Evolutionary conservation across 2,113 vertebrate species (phyloP), one percentile per base, ranked within the genome.

Genomic region (Indicator maculatus): DNA sequence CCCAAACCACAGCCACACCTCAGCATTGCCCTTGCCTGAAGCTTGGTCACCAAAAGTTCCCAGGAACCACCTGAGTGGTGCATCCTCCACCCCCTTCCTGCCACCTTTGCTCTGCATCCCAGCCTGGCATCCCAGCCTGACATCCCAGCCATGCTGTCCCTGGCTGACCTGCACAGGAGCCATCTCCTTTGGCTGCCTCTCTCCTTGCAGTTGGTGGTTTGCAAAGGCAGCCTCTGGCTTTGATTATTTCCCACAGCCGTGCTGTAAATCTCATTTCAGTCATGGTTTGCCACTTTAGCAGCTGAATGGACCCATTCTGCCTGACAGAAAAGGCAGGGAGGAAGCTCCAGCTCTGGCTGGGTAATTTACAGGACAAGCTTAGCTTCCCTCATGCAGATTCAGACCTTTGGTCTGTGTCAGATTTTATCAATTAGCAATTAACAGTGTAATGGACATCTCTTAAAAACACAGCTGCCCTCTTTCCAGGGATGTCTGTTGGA

Each of bases 381-480:
- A 72, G 89, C 83, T 65, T 89, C 91, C 45, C 78, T 75, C 89
- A 33, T 26, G 61, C 83, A 84, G 45, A 91, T 67, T 77, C 64
- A 11, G 55, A 39, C 65, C 90, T 88, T 83, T 44, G 27, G 38
- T 79, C 84, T 0, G 38, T 39, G 44, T 81, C 92, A 90, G 70
- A 84, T 79, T 83, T 95, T 88, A 88, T 82, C 92, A 90, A 75
- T 86, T 82, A 88, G 73, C 88, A 88, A 94, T 93, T 91, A 95
- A 81, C 88, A 58, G 73, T 3, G 28, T 41, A 55, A 93, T 0
- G 16, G 69, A 39, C 90, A 76, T 44, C 47, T 26, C 18, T 0
- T 11, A 5, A 38, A 56, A 13, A 73, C 41, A 44, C 3, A 56
- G 16, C 55, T 1, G 17, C 2, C 1, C 47, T 76, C 45, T 72